Percentiles rank a stretch among this genome's conserved stretches.
Evolutionary conservation across 2,113 vertebrate species (phyloP).

Genomic region (Rhadina sibilatrix): DNA sequence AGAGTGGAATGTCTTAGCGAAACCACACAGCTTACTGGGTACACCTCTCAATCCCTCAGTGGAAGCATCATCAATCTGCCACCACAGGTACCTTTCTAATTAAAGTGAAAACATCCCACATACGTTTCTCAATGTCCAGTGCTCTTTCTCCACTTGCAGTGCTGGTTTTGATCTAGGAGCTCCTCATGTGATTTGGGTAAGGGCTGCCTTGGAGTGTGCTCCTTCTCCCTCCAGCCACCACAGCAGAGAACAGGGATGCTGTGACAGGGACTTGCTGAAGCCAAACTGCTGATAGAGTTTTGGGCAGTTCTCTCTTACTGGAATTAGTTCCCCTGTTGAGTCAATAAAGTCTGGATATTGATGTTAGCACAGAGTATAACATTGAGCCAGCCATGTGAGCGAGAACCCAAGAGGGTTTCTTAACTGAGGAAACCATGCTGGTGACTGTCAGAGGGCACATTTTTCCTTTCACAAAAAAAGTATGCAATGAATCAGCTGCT

Average conservation of each 20-base stretch:
- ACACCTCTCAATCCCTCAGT: neutral
- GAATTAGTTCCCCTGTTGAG: neutral
- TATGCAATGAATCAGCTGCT: neutral
- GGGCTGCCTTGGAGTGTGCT: neutral
- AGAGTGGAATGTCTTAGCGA: neutral
- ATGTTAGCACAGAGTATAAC: neutral
- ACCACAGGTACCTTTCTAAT: neutral
- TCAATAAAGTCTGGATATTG: neutral
- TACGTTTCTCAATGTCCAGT: neutral
- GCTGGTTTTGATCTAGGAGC: neutral
- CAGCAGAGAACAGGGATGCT: neutral
- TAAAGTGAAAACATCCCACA: neutral
- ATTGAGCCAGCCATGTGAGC: neutral
- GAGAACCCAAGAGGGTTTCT: neutral
- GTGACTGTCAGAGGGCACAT: neutral
- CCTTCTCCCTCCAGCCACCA: neutral
- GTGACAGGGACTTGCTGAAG: neutral
- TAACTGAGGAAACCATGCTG: neutral
- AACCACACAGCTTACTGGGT: neutral
- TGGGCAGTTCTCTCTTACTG: neutral
- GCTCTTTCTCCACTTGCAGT: neutral
- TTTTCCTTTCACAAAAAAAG: neutral
- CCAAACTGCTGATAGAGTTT: neutral
- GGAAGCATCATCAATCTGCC: neutral
- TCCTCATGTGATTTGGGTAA: neutral